These are phyloP conservation scores for Trichoplusia ni DNA, from an alignment of 1,140 invertebrate genomes.

Conservation along the genomic window DNA sequence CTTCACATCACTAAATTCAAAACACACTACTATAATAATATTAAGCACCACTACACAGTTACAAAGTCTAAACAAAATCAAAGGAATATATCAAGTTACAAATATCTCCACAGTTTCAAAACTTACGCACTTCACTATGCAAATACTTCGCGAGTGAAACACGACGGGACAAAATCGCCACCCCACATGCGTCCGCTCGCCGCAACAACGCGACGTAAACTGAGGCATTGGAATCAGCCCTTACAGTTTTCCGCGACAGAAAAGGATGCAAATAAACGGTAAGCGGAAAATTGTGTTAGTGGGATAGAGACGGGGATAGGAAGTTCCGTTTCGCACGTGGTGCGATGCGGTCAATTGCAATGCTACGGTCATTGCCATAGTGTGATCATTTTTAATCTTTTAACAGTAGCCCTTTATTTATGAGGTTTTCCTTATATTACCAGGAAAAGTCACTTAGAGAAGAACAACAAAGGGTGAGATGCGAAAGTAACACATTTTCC, in stretches of 20 bases:
- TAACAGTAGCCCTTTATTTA: conserved; percentile 18
- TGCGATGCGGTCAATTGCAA: conserved; percentile 72
- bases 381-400: conserved; percentile 42
- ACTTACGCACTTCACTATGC: conserved; percentile 34
- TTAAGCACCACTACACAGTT: conserved; percentile 1
- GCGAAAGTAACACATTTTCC: neutral
- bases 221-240: conserved; percentile 62
- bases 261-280: conserved; percentile 42
- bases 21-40: conserved; percentile 16
- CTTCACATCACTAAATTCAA: conserved; percentile 10
- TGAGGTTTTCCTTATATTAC: conserved; percentile 7
- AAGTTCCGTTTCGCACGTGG: conserved; percentile 66
- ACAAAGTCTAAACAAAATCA: neutral
- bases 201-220: conserved; percentile 60
- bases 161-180: conserved; percentile 27
- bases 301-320: conserved; percentile 50
- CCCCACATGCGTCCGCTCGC: conserved; percentile 40
- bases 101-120: conserved; percentile 40
- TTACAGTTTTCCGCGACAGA: conserved; percentile 66
- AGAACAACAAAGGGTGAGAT: neutral
- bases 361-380: conserved; percentile 74
- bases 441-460: neutral
- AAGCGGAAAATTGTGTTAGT: conserved; percentile 39
- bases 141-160: conserved; percentile 47
- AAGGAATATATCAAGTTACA: conserved; percentile 37